Base-by-base conservation (phyloP, 2,888 invertebrate genomes). In the Eupithecia inturbata region DNA sequence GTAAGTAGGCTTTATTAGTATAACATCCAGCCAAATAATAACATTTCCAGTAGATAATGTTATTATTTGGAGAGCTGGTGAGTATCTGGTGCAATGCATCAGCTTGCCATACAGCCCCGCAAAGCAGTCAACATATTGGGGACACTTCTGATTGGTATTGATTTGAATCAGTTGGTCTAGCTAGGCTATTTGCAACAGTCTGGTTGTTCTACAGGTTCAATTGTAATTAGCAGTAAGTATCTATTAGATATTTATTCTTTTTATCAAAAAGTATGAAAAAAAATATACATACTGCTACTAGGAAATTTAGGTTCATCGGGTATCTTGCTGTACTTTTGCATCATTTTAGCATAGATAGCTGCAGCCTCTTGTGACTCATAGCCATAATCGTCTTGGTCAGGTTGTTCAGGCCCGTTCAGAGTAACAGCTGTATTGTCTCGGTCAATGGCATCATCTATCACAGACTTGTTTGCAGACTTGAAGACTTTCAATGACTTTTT, bases 381-480 rank as follows among this genome's bases (percentile, higher is more conserved):
- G 0, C 98, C 98, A 86, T 98, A 98, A 86, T 98, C 98, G 92
- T 98, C 98, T 86, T 98, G 97, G 83, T 98, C 98, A 0, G 97
- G 97, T 84, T 98, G 97, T 1, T 96, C 96, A 0, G 96, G 96
- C 0, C 97, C 97, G 68, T 96, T 95, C 49, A 96, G 89, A 0
- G 97, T 97, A 6, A 97, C 95, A 5, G 97, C 96, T 19, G 97
- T 97, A 81, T 97, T 96, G 41, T 97, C 96, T 80, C 95, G 95
- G 84, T 97, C 97, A 33, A 97, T 93, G 0, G 98, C 98, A 95
- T 98, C 98, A 63, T 96, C 96, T 78, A 98, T 91, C 2, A 97
- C 98, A 4, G 98, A 96, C 86, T 98, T 98, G 87, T 98, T 98
- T 0, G 98, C 98, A 9, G 98, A 97, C 90, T 98, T 98, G 12